phyloP scores from a whole-genome alignment of 2,888 invertebrate genomes.

The Mythimna ferrago region DNA sequence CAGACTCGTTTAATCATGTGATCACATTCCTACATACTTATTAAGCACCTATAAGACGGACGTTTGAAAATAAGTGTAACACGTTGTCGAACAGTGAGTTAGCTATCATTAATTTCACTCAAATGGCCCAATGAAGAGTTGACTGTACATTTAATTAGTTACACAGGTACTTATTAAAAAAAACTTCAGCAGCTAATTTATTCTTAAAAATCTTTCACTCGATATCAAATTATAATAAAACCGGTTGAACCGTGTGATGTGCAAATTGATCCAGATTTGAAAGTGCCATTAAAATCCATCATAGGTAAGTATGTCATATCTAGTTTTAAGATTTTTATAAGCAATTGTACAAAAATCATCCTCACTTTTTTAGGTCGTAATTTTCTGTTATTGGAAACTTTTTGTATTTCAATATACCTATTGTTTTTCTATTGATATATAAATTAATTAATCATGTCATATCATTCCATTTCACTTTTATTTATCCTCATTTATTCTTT shows the following conservation, averaged over 20 bases:
- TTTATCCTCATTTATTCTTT: not conserved
- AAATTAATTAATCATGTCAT: not conserved
- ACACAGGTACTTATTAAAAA: not conserved
- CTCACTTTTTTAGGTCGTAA: not conserved
- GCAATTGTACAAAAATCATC: constrained; percentile 16
- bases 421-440: not conserved
- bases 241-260: not conserved
- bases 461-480: not conserved
- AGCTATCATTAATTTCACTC: not conserved
- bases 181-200: not conserved
- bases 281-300: constrained; percentile 34
- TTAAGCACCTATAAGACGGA: not conserved
- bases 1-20: constrained; percentile 21
- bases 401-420: not conserved
- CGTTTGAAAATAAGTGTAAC: constrained; percentile 7
- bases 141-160: not conserved
- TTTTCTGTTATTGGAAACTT: not conserved
- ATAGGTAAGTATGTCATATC: not conserved
- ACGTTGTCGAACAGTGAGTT: not conserved
- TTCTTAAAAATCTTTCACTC: not conserved
- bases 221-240: not conserved
- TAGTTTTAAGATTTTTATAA: constrained; percentile 16
- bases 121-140: not conserved
- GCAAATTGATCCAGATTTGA: constrained; percentile 1
- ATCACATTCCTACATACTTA: not conserved